A percentile compares a stretch with the other conserved stretches of the same genome.
phyloP scores from a whole-genome alignment of 2,113 vertebrate genomes.

The Xyrauchen texanus region DNA sequence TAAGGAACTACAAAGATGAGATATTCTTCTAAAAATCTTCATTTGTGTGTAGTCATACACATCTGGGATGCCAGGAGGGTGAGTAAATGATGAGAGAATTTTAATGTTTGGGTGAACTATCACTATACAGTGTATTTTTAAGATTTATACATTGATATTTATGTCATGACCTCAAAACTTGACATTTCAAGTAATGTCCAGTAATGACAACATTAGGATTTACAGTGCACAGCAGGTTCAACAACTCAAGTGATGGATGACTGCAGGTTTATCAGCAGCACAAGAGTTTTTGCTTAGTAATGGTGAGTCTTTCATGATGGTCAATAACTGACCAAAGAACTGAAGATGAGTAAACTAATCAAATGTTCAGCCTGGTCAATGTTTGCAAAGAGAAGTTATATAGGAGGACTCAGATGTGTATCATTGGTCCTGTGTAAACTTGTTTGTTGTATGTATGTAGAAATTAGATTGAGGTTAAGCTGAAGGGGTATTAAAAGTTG shows the following conservation, averaged over 20 bases:
- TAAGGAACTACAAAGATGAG: no score
- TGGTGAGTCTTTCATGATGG: not conserved
- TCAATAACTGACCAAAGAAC: not conserved
- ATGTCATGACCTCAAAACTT: no score
- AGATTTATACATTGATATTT: no score
- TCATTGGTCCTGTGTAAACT: not conserved
- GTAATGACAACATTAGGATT: no score
- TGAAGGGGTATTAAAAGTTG: not conserved
- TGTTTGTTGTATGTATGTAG: not conserved
- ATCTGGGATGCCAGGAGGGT: no score
- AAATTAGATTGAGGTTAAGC: not conserved
- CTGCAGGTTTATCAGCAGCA: not conserved
- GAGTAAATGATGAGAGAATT: no score
- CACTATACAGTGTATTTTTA: no score
- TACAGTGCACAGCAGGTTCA: not conserved
- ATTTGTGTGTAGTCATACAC: no score
- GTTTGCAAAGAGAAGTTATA: slow-evolving; percentile 6
- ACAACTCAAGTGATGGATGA: not conserved
- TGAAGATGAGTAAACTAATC: not conserved
- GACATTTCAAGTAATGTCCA: no score
- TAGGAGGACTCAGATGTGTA: slow-evolving; percentile 17
- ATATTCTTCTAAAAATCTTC: no score
- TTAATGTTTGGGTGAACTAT: no score
- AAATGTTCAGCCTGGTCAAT: not conserved
- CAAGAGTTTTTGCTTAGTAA: not conserved